Percentiles rank a stretch among this genome's conserved stretches.
Conservation (phyloP, 2,888 invertebrate genomes). For the Acleris emargana region DNA sequence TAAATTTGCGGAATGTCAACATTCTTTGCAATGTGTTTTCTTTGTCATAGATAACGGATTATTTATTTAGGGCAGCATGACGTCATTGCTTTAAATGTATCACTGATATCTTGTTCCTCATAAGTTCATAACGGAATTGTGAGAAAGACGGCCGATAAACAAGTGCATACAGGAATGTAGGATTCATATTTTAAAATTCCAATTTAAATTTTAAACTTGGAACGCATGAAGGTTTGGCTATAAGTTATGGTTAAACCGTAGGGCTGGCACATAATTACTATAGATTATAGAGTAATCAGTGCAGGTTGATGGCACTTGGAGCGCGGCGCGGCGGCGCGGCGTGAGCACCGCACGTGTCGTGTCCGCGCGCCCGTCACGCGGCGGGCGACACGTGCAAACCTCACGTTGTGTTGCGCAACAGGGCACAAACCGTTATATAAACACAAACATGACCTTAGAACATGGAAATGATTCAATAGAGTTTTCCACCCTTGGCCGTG, state of each 20-base stretch:
- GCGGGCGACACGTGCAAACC: slow-evolving; percentile 73
- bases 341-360: slow-evolving; percentile 33
- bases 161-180: not conserved
- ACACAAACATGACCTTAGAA: slow-evolving; percentile 74
- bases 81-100: slow-evolving; percentile 19
- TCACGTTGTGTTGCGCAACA: slow-evolving; percentile 79
- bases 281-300: not conserved
- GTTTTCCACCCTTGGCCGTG: slow-evolving; percentile 50
- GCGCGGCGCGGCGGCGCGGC: not conserved
- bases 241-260: not conserved
- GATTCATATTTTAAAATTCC: not conserved
- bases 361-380: slow-evolving; percentile 64
- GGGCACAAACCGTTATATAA: slow-evolving; percentile 72
- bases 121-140: not conserved
- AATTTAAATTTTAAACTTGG: not conserved
- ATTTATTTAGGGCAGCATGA: slow-evolving; percentile 10
- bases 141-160: not conserved
- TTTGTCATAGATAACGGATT: slow-evolving; percentile 19
- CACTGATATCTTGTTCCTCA: slow-evolving; percentile 3
- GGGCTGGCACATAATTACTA: not conserved
- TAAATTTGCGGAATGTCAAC: slow-evolving; percentile 16
- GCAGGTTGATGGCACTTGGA: slow-evolving; percentile 10
- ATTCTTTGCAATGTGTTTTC: slow-evolving; percentile 12
- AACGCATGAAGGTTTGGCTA: not conserved
- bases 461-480: slow-evolving; percentile 64